Percentiles rank a stretch among this genome's conserved stretches.
phyloP scores from a whole-genome alignment of 2,113 vertebrate genomes.

The Athene cunicularia region DNA sequence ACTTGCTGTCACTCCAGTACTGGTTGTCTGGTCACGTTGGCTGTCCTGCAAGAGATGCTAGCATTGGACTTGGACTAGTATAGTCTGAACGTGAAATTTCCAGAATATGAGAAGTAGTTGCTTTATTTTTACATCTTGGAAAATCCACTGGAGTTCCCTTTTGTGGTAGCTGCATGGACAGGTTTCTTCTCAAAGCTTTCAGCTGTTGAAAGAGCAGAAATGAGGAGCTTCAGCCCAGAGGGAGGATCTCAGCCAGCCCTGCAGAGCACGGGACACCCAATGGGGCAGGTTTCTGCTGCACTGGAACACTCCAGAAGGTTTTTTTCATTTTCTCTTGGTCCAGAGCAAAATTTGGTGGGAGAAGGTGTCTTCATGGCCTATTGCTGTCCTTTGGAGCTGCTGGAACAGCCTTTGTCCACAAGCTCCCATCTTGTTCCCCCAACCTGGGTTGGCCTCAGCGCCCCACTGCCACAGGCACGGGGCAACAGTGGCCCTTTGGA shows the following conservation, averaged over 20 bases:
- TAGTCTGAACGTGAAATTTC: fast-evolving
- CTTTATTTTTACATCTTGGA: neutral
- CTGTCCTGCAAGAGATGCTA: neutral
- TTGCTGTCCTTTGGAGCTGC: neutral
- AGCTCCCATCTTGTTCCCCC: neutral
- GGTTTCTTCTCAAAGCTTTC: neutral
- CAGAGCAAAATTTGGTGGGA: neutral
- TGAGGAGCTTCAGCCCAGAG: neutral
- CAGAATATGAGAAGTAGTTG: neutral
- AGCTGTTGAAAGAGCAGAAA: neutral
- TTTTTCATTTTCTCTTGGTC: neutral
- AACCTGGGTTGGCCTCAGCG: neutral
- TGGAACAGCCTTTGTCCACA: neutral
- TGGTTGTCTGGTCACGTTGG: neutral
- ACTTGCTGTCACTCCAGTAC: neutral
- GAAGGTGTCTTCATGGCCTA: neutral
- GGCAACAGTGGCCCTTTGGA: fast-evolving
- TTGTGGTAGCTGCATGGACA: too few species aligned
- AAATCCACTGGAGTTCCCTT: neutral
- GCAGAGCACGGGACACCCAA: neutral
- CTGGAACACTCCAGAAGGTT: neutral
- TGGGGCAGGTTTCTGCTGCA: neutral
- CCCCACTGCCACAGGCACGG: fast-evolving
- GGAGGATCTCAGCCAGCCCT: neutral
- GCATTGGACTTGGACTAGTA: neutral